Evolutionary conservation across 2,113 vertebrate genomes (phyloP).

Genomic region (Menidia beryllina): DNA sequence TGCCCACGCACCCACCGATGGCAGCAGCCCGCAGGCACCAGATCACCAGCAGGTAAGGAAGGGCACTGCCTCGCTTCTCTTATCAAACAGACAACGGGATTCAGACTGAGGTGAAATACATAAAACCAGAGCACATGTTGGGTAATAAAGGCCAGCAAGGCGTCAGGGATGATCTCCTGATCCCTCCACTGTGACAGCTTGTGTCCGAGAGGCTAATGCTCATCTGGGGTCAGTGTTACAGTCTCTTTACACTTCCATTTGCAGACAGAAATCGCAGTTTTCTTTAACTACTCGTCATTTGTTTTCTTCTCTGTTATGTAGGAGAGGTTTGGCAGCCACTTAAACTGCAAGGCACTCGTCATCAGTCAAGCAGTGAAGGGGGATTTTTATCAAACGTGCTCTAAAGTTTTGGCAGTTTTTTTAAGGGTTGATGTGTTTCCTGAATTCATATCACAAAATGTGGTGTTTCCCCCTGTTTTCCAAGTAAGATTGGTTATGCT

Average conservation of each 20-base stretch:
- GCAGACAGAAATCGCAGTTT: background rate
- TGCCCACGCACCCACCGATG: constrained; percentile 11
- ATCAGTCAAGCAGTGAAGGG: background rate
- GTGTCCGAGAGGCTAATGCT: constrained; percentile 25
- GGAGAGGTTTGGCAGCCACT: background rate
- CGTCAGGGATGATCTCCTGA: constrained; percentile 72
- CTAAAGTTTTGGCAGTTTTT: background rate
- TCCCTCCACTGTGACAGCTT: constrained; percentile 48
- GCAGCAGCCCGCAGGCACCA: constrained; percentile 19
- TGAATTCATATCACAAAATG: background rate
- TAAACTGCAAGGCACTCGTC: background rate
- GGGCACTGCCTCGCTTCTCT: background rate
- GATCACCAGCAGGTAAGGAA: constrained; percentile 51
- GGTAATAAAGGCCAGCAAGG: constrained; percentile 31
- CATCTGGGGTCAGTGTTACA: constrained; percentile 25
- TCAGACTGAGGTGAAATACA: background rate
- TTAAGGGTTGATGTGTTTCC: background rate
- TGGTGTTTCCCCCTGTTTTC: background rate
- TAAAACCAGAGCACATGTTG: constrained; percentile 14
- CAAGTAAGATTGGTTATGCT: constrained; percentile 10
- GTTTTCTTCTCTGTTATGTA: background rate
- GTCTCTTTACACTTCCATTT: background rate
- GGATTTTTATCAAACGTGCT: background rate
- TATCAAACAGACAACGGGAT: background rate
- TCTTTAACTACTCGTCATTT: background rate